Evolutionary conservation across 2,113 vertebrate genomes (phyloP).

Genomic region (Varanus salvator): DNA sequence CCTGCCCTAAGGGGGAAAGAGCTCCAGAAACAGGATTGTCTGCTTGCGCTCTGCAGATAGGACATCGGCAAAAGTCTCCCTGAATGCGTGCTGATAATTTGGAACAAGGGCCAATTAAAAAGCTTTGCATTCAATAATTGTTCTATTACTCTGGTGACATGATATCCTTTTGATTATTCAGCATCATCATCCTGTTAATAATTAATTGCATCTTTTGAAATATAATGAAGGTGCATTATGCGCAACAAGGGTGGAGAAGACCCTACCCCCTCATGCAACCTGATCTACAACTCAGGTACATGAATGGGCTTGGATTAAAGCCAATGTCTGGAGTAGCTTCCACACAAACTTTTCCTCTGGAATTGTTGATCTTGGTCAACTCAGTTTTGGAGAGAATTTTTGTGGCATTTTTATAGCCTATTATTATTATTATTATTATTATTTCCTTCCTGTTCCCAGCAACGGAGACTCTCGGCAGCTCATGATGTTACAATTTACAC

Average conservation of each 20-base stretch:
- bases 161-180: slow-evolving; percentile 36
- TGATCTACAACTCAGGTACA: slow-evolving; percentile 9
- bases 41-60: slow-evolving; percentile 44
- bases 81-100: slow-evolving; percentile 44
- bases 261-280: too few species aligned
- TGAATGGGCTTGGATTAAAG: background rate
- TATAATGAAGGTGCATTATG: slow-evolving; percentile 16
- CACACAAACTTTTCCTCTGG: background rate
- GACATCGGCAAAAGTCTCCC: slow-evolving; percentile 18
- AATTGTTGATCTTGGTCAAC: background rate
- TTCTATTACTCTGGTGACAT: slow-evolving; percentile 47
- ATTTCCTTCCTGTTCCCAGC: too few species aligned
- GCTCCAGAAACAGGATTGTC: slow-evolving; percentile 49
- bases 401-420: background rate
- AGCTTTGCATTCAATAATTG: slow-evolving; percentile 58
- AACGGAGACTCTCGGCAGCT: too few species aligned
- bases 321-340: too few species aligned
- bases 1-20: slow-evolving; percentile 26
- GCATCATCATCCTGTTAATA: slow-evolving; percentile 29
- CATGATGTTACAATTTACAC: too few species aligned
- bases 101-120: slow-evolving; percentile 52
- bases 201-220: slow-evolving; percentile 39
- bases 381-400: background rate
- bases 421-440: too few species aligned
- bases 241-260: background rate